Percentiles rank a stretch among this genome's conserved stretches.
These are phyloP conservation scores for Monochamus alternatus DNA, from an alignment of 2,888 invertebrate species.

Conservation along the genomic window DNA sequence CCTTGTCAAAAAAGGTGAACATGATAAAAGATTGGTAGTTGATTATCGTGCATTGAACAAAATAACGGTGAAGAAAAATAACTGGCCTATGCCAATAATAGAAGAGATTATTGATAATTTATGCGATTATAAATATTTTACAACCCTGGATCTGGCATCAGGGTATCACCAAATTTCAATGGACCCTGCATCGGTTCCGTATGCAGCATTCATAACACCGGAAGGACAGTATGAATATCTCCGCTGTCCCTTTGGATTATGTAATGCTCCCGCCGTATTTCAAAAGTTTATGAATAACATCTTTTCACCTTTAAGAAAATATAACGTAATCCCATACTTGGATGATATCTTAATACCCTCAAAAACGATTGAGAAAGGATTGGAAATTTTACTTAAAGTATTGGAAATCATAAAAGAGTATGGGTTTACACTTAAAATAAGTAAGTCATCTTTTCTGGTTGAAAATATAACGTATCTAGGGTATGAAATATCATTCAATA, in stretches of 20 bases:
- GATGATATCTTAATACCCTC: too few relatives aligned
- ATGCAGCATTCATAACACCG: not conserved
- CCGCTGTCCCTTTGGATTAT: not conserved
- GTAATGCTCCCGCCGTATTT: slow-evolving; percentile 4
- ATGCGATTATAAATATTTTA: slow-evolving; percentile 47
- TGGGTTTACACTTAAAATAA: too few relatives aligned
- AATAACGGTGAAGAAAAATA: slow-evolving; percentile 36
- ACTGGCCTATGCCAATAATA: slow-evolving; percentile 41
- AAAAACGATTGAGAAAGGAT: too few relatives aligned
- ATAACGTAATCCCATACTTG: not conserved
- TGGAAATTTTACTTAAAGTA: too few relatives aligned
- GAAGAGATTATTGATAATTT: slow-evolving; percentile 50
- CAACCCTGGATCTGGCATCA: slow-evolving; percentile 21
- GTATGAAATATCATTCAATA: too few relatives aligned
- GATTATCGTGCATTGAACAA: slow-evolving; percentile 46
- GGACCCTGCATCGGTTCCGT: slow-evolving; percentile 1
- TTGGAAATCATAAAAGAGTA: too few relatives aligned
- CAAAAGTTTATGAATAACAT: slow-evolving; percentile 2
- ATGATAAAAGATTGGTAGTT: slow-evolving; percentile 40
- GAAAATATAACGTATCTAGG: too few relatives aligned
- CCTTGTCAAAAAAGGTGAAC: slow-evolving; percentile 40
- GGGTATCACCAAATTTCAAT: slow-evolving; percentile 10
- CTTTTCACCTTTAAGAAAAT: not conserved
- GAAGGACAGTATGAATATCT: slow-evolving; percentile 9
- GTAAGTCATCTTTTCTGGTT: too few relatives aligned